Evolutionary conservation across 2,797 vertebrate species (phyloP).

Genomic region (Megaceryle alcyon): DNA sequence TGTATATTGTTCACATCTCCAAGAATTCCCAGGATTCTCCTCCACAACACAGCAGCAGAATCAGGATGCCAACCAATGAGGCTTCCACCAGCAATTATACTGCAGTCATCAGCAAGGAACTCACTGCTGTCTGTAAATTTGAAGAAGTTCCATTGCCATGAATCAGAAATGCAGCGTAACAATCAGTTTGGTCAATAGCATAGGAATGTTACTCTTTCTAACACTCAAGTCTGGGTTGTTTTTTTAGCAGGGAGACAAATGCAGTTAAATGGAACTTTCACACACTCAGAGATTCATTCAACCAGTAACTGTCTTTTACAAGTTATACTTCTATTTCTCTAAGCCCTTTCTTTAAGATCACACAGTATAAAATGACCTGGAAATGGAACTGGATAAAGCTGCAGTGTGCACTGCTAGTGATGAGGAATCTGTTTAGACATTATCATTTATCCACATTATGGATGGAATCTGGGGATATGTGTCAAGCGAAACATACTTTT

Average conservation of each 20-base stretch:
- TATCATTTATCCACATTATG: background rate
- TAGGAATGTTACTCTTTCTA: background rate
- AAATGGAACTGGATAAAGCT: background rate
- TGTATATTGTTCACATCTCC: conserved; percentile 95
- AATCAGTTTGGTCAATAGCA: background rate
- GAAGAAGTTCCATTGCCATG: background rate
- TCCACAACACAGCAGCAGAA: conserved; percentile 95
- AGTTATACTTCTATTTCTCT: background rate
- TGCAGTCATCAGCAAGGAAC: conserved; percentile 93
- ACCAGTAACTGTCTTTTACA: background rate
- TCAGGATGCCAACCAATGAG: conserved; percentile 95
- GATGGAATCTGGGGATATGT: rapidly evolving
- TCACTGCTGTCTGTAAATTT: conserved; percentile 89
- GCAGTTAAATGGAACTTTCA: background rate
- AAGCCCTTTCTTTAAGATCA: background rate
- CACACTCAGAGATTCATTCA: background rate
- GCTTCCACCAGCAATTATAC: conserved; percentile 96
- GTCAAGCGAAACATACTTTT: background rate
- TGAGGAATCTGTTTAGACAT: background rate
- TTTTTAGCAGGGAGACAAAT: background rate
- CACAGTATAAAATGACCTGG: background rate
- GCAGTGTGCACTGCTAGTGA: rapidly evolving
- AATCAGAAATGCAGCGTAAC: background rate
- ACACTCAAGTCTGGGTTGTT: too few species aligned
- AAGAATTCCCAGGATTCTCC: conserved; percentile 94